phyloP scores from a whole-genome alignment of 2,113 vertebrate species.

The Gallinago media region DNA sequence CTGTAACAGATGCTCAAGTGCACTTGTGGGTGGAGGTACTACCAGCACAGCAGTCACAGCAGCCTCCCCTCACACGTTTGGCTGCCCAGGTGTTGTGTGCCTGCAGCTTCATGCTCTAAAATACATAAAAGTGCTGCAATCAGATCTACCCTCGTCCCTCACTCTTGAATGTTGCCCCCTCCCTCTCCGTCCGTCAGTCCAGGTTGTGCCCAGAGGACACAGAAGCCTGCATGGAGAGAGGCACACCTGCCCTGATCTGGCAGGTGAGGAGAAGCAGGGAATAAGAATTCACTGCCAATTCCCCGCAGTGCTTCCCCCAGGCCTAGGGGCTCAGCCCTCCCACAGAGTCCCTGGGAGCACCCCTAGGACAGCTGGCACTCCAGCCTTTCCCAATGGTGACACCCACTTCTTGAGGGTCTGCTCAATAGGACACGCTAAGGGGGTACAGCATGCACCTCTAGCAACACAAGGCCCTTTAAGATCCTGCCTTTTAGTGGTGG shows the following conservation, averaged over 20 bases:
- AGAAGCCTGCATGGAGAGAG: not conserved
- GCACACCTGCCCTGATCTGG: not conserved
- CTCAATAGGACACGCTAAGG: not conserved
- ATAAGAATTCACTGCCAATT: fast-evolving
- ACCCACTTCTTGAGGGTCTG: not conserved
- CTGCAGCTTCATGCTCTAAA: not conserved
- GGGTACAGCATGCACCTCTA: not conserved
- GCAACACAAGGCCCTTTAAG: not conserved
- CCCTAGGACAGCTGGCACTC: not conserved
- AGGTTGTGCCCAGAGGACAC: not conserved
- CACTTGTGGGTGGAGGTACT: not conserved
- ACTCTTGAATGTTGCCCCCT: not conserved
- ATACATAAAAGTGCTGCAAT: not conserved
- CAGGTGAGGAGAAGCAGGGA: not conserved
- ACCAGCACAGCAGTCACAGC: not conserved
- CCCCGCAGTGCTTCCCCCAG: not conserved
- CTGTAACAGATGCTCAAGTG: not conserved
- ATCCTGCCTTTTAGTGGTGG: not conserved
- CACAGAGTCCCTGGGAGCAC: fast-evolving
- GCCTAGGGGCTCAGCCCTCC: fast-evolving
- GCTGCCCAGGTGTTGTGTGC: not conserved
- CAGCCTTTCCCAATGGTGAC: not conserved
- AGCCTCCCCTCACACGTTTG: fast-evolving
- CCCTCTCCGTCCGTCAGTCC: fast-evolving
- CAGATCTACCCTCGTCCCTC: not conserved